Evolutionary conservation across 1,140 invertebrate species (phyloP).

Genomic region (Nasonia vitripennis): DNA sequence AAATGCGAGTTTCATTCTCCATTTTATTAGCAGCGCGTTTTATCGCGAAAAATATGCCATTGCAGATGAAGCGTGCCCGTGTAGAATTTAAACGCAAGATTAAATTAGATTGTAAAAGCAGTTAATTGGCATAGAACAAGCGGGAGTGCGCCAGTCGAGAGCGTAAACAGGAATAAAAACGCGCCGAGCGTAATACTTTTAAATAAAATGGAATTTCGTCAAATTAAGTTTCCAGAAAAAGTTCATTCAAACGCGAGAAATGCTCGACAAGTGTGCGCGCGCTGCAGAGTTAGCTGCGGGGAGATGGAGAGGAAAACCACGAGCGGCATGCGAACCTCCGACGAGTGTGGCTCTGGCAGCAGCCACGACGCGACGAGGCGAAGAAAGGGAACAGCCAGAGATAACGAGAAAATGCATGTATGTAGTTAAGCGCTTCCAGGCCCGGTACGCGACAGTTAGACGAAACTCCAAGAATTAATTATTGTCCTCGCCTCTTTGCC

Average conservation of each 20-base stretch:
- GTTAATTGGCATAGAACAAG: background rate
- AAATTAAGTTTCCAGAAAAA: background rate
- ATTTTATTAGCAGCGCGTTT: too few relatives aligned
- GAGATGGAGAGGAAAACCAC: constrained; percentile 39
- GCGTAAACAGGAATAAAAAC: too few relatives aligned
- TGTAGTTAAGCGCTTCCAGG: constrained; percentile 51
- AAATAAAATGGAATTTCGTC: background rate
- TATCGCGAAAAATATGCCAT: too few relatives aligned
- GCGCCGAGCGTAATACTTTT: background rate
- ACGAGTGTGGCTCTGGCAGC: constrained; percentile 50
- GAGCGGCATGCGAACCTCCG: constrained; percentile 35
- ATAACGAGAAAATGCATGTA: constrained; percentile 44
- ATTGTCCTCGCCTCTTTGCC: constrained; percentile 48
- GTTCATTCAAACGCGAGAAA: constrained; percentile 20
- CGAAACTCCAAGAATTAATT: constrained; percentile 66
- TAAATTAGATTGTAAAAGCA: background rate
- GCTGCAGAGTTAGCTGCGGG: background rate
- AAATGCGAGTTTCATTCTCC: too few relatives aligned
- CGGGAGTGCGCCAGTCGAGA: too few relatives aligned
- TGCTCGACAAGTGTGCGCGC: background rate
- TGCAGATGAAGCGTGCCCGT: background rate
- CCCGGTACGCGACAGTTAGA: constrained; percentile 58
- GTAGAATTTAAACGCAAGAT: background rate
- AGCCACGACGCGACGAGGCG: constrained; percentile 10
- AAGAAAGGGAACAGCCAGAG: constrained; percentile 23